Evolutionary conservation across 2,797 vertebrate genomes (phyloP), one percentile per base, ranked within the genome.

Genomic region (Enteromius trimaculatus): DNA sequence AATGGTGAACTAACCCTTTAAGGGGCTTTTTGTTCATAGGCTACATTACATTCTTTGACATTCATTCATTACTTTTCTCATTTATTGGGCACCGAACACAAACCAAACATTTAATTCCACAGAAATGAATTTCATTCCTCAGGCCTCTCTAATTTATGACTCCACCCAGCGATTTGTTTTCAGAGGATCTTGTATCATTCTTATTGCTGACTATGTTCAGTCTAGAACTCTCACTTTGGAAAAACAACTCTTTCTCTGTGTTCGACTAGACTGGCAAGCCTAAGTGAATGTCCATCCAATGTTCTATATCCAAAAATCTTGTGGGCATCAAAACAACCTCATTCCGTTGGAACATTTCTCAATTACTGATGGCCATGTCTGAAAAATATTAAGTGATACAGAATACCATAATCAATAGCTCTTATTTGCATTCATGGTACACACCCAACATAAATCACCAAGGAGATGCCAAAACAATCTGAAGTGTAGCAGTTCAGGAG

Each of bases 171-270:
- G 53, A 81, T 9, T 71, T 78, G 74, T 81, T 69, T 82, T 78
- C 21, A n/a, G n/a, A 70, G 21, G 62, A 64, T 72, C 31, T 66
- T 74, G 17, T 81, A 29, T 69, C 55, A 74, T 79, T 81, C 26
- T 80, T 42, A 71, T 14, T 21, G 55, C 58, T 72, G 77, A 80
- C 60, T 72, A 58, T 17, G 16, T 72, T 64, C n/a, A 75, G 49
- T 17, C 78, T 76, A 58, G 37, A 74, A 72, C 62, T 62, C 11
- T 47, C 69, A 66, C 69, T 53, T 79, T n/a, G 6, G 71, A 64
- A 85, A 80, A 85, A 77, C 78, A 80, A 66, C 29, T 47, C 55
- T 70, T 77, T 49, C 53, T 64, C 34, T 68, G 23, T 47, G 11
- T 60, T 66, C 3, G 1, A 29, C 44, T n/a, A 37, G 58, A 55